Conservation (phyloP, 2,113 vertebrate species). For the Festucalex cinctus region DNA sequence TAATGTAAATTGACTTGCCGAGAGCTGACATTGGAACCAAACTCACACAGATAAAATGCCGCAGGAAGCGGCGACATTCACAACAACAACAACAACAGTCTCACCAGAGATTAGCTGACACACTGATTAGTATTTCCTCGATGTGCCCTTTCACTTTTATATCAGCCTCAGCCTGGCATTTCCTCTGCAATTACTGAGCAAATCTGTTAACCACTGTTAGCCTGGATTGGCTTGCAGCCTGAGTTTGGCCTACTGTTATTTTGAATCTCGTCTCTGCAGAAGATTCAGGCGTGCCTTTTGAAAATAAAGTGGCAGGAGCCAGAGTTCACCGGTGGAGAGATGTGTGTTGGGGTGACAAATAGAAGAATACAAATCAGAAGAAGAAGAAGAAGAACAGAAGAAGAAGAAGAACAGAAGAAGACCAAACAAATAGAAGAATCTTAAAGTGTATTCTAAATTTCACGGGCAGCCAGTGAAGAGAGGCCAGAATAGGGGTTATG, state of each 20-base stretch:
- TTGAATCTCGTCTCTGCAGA: slow-evolving; percentile 8
- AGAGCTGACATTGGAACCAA: slow-evolving; percentile 3
- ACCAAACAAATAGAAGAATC: too few relatives aligned
- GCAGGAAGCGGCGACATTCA: slow-evolving; percentile 29
- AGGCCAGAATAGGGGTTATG: too few relatives aligned
- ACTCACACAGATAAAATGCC: slow-evolving; percentile 20
- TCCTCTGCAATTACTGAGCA: slow-evolving; percentile 46
- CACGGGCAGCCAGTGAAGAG: too few relatives aligned
- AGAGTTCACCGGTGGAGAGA: slow-evolving; percentile 13
- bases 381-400: too few relatives aligned
- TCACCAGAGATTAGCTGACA: slow-evolving; percentile 25
- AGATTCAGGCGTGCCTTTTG: slow-evolving; percentile 23
- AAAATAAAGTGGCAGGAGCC: slow-evolving; percentile 6
- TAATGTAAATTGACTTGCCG: slow-evolving; percentile 14
- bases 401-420: too few relatives aligned
- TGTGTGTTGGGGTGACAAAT: too few relatives aligned
- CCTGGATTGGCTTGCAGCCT: slow-evolving; percentile 23
- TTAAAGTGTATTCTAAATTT: too few relatives aligned
- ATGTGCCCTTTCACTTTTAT: slow-evolving; percentile 52
- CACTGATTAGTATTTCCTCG: slow-evolving; percentile 60
- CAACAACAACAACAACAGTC: slow-evolving; percentile 24
- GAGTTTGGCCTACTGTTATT: slow-evolving; percentile 17
- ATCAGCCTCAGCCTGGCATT: slow-evolving; percentile 46
- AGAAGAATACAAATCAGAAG: too few relatives aligned
- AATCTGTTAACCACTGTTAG: slow-evolving; percentile 44